Conservation (phyloP, 2,113 vertebrate species). For the Gracilinanus agilis region DNA sequence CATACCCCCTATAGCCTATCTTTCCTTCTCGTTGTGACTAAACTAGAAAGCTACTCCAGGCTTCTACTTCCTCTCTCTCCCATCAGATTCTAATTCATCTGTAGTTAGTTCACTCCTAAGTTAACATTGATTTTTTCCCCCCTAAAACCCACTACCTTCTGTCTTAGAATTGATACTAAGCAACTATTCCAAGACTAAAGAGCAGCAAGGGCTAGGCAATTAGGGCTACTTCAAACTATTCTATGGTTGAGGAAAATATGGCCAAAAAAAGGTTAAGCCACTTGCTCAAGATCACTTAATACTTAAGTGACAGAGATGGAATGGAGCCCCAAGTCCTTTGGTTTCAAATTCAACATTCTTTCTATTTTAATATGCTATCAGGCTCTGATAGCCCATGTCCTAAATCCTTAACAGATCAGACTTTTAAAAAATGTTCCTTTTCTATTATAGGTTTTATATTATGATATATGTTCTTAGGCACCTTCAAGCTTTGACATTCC, state of each 20-base stretch:
- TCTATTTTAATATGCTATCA: background rate
- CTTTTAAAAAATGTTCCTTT: background rate
- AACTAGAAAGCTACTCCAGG: background rate
- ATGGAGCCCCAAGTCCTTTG: background rate
- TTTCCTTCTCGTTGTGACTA: background rate
- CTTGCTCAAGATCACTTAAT: slow-evolving; percentile 11
- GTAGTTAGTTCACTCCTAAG: background rate
- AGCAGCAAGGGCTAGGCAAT: too few relatives aligned
- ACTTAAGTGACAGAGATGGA: slow-evolving; percentile 11
- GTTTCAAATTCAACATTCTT: background rate
- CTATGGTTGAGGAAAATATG: slow-evolving; percentile 43
- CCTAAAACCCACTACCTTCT: too few relatives aligned
- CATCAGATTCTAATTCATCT: background rate
- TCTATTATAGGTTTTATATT: background rate
- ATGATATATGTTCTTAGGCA: background rate
- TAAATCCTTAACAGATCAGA: background rate
- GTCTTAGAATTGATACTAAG: too few relatives aligned
- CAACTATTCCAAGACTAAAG: too few relatives aligned
- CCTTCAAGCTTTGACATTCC: slow-evolving; percentile 53
- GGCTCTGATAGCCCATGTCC: background rate
- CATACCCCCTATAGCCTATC: background rate
- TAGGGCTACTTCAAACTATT: background rate
- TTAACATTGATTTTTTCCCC: background rate
- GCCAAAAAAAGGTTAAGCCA: slow-evolving; percentile 17
- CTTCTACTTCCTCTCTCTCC: background rate